Evolutionary conservation across 2,113 vertebrate genomes (phyloP), one percentile per base, ranked within the genome.

Genomic region (Taxidea taxus): DNA sequence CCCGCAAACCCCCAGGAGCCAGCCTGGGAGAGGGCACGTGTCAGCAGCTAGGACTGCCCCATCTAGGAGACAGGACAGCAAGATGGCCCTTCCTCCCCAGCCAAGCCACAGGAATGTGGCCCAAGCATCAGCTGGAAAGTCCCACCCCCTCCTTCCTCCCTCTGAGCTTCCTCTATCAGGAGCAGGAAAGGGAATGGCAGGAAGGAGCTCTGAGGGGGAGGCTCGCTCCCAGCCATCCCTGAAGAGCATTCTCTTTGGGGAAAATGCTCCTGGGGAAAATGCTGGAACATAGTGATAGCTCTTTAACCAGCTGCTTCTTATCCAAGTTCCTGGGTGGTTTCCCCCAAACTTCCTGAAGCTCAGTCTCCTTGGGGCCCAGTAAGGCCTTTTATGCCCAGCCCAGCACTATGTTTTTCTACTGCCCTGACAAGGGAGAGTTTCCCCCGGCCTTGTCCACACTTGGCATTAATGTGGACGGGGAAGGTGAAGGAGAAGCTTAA

Each of bases 91-190:
- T 93, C 84, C 87, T 75, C 62, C 83, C 74, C 47, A 49, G 87
- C 92, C 87, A 90, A 87, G 96, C 97, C 96, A 51, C 95, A 97
- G 84, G 96, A 98, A 98, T 98, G 96, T 58, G 80, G 66, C 80
- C 4, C 13, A n/a, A 74, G 86, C 75, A 54, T 94, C 31, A 0
- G 56, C 77, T 97, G 97, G 97, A 96, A 97, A 98, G 92, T 95
- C 95, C 96, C 96, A 49, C 72, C 92, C 21, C 1, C 89, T 66
- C n/a, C 95, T 70, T 27, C 31, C 39, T 86, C 89, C 81, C 84
- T 39, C 11, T 31, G 29, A 37, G 54, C 91, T 97, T 97, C 93
- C 92, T 95, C 72, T 93, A 70, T 72, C n/a, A 12, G 62, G 51
- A 87, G 62, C 90, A 91, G 96, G 96, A 97, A 96, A 64, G 92